These are phyloP conservation scores for Andrena haemorrhoa DNA, from an alignment of 2,888 invertebrate genomes.

Conservation along the genomic window DNA sequence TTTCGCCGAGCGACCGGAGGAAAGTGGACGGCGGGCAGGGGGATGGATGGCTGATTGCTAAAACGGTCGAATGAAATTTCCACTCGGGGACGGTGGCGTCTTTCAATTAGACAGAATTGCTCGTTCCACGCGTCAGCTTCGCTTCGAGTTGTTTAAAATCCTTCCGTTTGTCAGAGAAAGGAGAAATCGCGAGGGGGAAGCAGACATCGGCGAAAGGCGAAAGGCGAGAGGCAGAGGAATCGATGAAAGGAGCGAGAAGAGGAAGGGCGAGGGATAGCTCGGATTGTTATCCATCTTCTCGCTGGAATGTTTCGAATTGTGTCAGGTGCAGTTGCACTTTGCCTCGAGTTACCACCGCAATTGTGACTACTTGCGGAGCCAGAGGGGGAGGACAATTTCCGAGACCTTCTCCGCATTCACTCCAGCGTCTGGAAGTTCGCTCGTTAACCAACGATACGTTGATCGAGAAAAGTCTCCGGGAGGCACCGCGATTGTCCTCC, in stretches of 20 bases:
- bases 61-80: slow-evolving; percentile 63
- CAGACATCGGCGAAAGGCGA: not conserved
- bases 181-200: slow-evolving; percentile 23
- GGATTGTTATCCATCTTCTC: slow-evolving; percentile 40
- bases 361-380: slow-evolving; percentile 35
- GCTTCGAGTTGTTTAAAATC: slow-evolving; percentile 54
- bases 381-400: slow-evolving; percentile 16
- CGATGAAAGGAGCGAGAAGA: slow-evolving; percentile 42
- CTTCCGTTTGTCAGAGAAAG: slow-evolving; percentile 10
- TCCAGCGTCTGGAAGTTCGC: slow-evolving; percentile 37
- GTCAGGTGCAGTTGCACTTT: slow-evolving; percentile 44
- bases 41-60: slow-evolving; percentile 42
- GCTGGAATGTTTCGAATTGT: slow-evolving; percentile 40
- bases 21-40: not conserved
- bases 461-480: slow-evolving; percentile 3
- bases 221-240: slow-evolving; percentile 34
- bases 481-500: not conserved
- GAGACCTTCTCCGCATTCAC: slow-evolving; percentile 18
- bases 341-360: slow-evolving; percentile 45
- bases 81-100: slow-evolving; percentile 16
- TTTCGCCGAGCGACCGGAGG: slow-evolving; percentile 26
- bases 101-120: slow-evolving; percentile 66
- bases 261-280: not conserved
- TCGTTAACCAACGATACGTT: slow-evolving; percentile 54
- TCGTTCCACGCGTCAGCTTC: slow-evolving; percentile 51